These are phyloP conservation scores for Caenorhabditis remanei DNA, from an alignment of 1,140 invertebrate genomes.

Conservation along the genomic window DNA sequence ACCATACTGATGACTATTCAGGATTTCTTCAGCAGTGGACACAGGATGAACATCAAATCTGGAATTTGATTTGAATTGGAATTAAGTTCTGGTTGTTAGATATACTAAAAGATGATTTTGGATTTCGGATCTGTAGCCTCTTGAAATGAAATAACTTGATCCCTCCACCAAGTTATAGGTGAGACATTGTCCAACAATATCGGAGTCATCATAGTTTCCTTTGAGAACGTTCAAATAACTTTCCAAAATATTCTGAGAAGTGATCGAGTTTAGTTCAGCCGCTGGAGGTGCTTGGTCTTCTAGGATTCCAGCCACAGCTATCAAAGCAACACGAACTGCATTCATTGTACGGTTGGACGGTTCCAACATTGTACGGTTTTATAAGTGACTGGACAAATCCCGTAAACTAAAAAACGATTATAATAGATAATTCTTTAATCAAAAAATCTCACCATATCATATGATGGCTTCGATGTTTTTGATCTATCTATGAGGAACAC, in stretches of 20 bases:
- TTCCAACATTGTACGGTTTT: background rate
- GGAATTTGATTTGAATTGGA: background rate
- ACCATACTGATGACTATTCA: background rate
- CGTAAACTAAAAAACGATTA: background rate
- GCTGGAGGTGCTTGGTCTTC: background rate
- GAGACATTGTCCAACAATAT: constrained; percentile 16
- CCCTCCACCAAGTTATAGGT: background rate
- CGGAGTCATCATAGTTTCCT: constrained; percentile 3
- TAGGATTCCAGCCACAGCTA: background rate
- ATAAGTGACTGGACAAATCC: constrained; percentile 39
- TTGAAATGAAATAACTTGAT: background rate
- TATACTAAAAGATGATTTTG: constrained; percentile 59
- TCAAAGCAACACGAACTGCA: background rate
- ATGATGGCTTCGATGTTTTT: no score
- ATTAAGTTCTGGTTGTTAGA: constrained; percentile 30
- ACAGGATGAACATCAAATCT: constrained; percentile 30
- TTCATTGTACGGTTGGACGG: no score
- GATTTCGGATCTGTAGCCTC: constrained; percentile 37
- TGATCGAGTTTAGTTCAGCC: constrained; percentile 6
- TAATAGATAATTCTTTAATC: no score
- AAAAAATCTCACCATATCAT: no score
- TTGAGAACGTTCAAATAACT: background rate
- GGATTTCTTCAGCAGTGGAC: background rate
- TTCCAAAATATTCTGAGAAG: background rate
- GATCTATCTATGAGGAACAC: no score